Percentiles rank a stretch among this genome's conserved stretches.
Evolutionary conservation across 2,113 vertebrate species (phyloP).

Genomic region (Mesitornis unicolor): DNA sequence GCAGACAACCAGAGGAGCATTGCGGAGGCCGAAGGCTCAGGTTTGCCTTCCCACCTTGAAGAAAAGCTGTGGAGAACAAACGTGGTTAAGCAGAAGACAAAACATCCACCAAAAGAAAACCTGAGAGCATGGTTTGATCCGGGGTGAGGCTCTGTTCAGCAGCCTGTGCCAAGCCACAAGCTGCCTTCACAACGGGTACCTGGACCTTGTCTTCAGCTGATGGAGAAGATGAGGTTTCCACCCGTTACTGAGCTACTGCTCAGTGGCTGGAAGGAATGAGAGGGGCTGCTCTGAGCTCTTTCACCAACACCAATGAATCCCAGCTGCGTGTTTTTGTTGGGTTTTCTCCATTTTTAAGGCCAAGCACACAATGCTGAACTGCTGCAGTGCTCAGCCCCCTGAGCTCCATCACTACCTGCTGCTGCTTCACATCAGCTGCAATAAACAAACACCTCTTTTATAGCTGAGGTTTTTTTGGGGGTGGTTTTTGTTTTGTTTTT

Average conservation of each 20-base stretch:
- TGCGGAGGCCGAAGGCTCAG: rapidly evolving
- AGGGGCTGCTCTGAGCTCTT: background rate
- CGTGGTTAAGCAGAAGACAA: background rate
- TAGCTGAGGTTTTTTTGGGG: no score
- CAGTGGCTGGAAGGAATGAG: background rate
- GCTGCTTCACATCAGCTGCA: background rate
- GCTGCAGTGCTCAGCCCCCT: background rate
- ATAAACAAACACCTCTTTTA: no score
- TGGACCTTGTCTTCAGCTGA: background rate
- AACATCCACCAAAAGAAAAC: background rate
- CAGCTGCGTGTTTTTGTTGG: background rate
- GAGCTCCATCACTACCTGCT: background rate
- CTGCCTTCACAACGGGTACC: background rate
- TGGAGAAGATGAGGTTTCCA: background rate
- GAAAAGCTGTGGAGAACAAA: background rate
- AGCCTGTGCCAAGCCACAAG: background rate
- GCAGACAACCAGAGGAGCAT: background rate
- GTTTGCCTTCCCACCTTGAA: background rate
- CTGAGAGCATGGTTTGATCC: background rate
- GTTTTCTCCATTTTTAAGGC: background rate
- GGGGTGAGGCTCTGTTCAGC: background rate
- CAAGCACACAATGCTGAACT: background rate
- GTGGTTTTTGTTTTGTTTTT: no score
- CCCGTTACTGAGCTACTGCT: background rate
- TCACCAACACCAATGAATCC: background rate